These are phyloP conservation scores for Notocelia uddmanniana DNA, from an alignment of 2,888 invertebrate species.

Conservation along the genomic window DNA sequence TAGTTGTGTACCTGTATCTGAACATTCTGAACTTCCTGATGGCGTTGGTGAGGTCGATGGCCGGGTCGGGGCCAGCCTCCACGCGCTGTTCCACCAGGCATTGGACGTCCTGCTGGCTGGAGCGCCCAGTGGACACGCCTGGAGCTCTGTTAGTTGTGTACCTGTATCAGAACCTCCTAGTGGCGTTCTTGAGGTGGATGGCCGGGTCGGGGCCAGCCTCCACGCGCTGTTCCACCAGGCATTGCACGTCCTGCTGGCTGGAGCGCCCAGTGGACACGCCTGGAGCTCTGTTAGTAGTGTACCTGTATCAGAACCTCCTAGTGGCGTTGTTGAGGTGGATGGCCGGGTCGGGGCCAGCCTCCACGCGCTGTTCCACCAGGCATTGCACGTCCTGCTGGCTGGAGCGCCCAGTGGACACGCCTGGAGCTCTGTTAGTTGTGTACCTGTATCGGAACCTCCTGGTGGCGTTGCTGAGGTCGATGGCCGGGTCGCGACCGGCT, in stretches of 20 bases:
- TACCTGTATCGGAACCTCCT: conserved; percentile 83
- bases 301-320: conserved; percentile 82
- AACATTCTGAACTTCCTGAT: conserved; percentile 78
- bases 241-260: conserved; percentile 94
- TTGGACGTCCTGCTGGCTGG: conserved; percentile 93
- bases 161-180: conserved; percentile 82
- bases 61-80: conserved; percentile 63
- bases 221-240: conserved; percentile 83
- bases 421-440: conserved; percentile 88
- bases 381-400: conserved; percentile 96
- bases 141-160: conserved; percentile 62
- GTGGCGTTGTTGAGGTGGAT: conserved; percentile 69
- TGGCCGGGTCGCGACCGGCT: conserved; percentile 64
- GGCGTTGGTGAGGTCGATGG: conserved; percentile 68
- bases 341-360: conserved; percentile 63
- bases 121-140: too few relatives aligned
- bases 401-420: conserved; percentile 92
- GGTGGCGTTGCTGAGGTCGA: conserved; percentile 69
- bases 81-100: conserved; percentile 86
- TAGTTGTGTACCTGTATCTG: conserved; percentile 78
- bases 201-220: conserved; percentile 65
- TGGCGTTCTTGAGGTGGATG: conserved; percentile 67
- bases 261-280: too few relatives aligned
- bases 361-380: conserved; percentile 78
- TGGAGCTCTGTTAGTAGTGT: conserved; percentile 88